Evolutionary conservation across 2,113 vertebrate genomes (phyloP), one percentile per base, ranked within the genome.

Genomic region (Bubo bubo): DNA sequence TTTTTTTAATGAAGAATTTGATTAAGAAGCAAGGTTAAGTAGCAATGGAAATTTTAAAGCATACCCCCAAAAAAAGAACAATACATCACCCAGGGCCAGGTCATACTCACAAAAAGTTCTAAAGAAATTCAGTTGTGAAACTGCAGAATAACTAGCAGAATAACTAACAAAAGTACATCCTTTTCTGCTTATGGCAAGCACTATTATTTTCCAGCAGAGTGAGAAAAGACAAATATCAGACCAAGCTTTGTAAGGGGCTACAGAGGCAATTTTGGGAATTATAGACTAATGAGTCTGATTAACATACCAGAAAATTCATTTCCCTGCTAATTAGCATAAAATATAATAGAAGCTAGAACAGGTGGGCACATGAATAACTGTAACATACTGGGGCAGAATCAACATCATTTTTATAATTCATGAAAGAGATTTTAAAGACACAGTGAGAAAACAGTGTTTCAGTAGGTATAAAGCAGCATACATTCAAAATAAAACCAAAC

Each of bases 271-370:
- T 92, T 73, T 76, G 50, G 71, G 63, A 95, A 95, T 94, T 94
- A 83, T 63, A 84, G 75, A 80, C 55, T 94, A 96, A 95, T 95
- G 86, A 94, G 86, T 76, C 79, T 62, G 59, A 96, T 97, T 96
- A 95, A 96, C 75, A 95, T 45, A 92, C 50, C 52, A 92, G 75
- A 94, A 97, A 96, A 96, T 96, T 93, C 34, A 88, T 96, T 95
- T 96, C 63, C 76, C 37, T 94, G 11, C 16, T 91, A 88, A 86
- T 97, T 97, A 96, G 50, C 91, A 96, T 93, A 96, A 96, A 96
- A 96, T 94, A 94, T 66, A 96, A 92, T 94, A 94, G 94, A 81
- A 80, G 62, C 4, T 86, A 83, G 60, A 89, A 88, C 93, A 94
- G 83, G 83, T 80, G 86, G 67, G 45, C n/a, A 50, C 52, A 92